Evolutionary conservation across 2,888 invertebrate genomes (phyloP).

Genomic region (Drosophila dives): DNA sequence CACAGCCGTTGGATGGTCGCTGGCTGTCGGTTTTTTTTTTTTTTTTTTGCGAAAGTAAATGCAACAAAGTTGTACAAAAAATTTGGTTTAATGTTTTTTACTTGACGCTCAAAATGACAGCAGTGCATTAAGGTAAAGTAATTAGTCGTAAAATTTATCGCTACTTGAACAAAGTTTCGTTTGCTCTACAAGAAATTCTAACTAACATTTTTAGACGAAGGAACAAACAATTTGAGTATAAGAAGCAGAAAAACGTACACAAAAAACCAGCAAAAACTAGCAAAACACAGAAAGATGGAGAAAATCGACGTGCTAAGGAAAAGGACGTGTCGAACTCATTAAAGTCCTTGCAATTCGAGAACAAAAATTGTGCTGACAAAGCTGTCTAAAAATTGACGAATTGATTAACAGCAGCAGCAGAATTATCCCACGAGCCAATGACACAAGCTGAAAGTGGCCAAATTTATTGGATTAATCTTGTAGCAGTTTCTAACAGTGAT

Average conservation of each 20-base stretch:
- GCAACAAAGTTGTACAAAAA: slow-evolving; percentile 15
- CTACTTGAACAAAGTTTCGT: slow-evolving; percentile 57
- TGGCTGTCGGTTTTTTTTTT: slow-evolving; percentile 66
- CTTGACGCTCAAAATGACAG: slow-evolving; percentile 21
- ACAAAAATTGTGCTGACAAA: slow-evolving; percentile 41
- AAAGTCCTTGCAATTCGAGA: slow-evolving; percentile 57
- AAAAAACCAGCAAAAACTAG: slow-evolving; percentile 2
- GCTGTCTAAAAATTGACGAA: slow-evolving; percentile 10
- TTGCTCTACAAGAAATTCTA: slow-evolving; percentile 54
- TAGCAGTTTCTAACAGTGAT: background rate
- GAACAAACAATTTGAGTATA: slow-evolving; percentile 50
- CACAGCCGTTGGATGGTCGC: slow-evolving; percentile 84
- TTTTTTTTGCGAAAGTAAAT: background rate
- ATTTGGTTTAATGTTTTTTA: slow-evolving; percentile 12
- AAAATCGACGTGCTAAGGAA: slow-evolving; percentile 41
- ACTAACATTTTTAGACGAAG: slow-evolving; percentile 54
- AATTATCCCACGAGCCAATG: background rate
- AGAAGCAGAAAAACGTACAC: slow-evolving; percentile 29
- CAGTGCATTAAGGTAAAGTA: slow-evolving; percentile 40
- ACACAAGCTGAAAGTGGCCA: background rate
- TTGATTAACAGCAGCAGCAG: slow-evolving; percentile 1
- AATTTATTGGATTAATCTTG: background rate
- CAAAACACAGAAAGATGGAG: background rate
- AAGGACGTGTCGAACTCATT: slow-evolving; percentile 62
- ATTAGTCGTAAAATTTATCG: slow-evolving; percentile 44